Base-by-base conservation (phyloP, 2,888 invertebrate species). In the Dasysyrphus tricinctus region DNA sequence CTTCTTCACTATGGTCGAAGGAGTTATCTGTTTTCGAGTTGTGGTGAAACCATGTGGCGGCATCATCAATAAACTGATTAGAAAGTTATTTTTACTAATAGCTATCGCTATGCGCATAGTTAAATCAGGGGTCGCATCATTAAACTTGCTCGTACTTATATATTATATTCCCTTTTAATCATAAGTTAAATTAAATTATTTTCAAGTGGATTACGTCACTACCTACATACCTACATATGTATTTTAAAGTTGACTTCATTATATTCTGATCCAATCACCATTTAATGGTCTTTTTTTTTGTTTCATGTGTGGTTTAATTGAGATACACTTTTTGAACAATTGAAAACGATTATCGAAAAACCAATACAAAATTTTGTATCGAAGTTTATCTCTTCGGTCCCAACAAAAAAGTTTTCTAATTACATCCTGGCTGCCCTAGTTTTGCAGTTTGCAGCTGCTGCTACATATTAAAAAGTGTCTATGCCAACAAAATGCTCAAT, bases 381-480 rank as follows among this genome's bases (percentile, higher is more conserved):
- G 11, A 37, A 37, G 16, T 57, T 34, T 16, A 57, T 37, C 6
- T 37, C 19, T 19, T 57, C 3, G 34, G n/a, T 19, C 11, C 3
- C 24, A 2, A 4, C 12, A 8, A n/a, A 61, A 42, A 61, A 39
- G 39, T 42, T 24, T 61, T 42, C 24, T 61, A 42, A 42, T 42
- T 42, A 61, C 24, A 29, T 61, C 39, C 19, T 39, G 24, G 11
- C 5, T 37, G 14, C 9, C 29, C 42, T 42, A 14, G 42, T 42
- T n/a, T 24, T 24, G 24, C 24, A 24, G 24, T 2, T 24, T 61
- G 42, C 42, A 61, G 5, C 42, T 42, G 14, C 39, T n/a, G 32
- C 29, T 65, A 6, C 11, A 47, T 44, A 16, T 63, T 65, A 51
- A 37, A 51, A 67, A 24, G 19, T 67, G n/a, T 51, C 51, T 51